Evolutionary conservation across 2,888 invertebrate species (phyloP).

Genomic region (Boloria selene): DNA sequence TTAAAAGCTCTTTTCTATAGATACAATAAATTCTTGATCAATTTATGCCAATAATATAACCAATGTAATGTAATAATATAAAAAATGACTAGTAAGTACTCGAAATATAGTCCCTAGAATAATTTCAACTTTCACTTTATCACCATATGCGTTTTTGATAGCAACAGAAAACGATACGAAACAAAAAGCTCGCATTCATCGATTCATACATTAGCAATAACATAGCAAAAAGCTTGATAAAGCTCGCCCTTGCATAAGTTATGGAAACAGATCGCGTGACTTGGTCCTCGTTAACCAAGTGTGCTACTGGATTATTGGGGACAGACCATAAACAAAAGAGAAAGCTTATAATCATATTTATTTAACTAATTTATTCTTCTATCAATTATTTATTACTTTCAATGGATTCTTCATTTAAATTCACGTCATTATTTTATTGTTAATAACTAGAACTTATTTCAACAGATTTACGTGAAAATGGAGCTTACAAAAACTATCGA

Average conservation of each 20-base stretch:
- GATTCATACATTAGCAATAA: slow-evolving; percentile 14
- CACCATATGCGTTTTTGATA: background rate
- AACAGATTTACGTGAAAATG: too few species aligned
- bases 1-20: too few species aligned
- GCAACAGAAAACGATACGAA: background rate
- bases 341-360: slow-evolving; percentile 28
- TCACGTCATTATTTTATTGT: too few species aligned
- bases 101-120: too few species aligned
- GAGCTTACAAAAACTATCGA: too few species aligned
- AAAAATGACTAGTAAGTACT: too few species aligned
- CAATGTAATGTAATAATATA: too few species aligned
- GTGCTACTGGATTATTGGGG: slow-evolving; percentile 32
- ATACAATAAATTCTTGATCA: too few species aligned
- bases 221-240: slow-evolving; percentile 41
- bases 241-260: slow-evolving; percentile 56
- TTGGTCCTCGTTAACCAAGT: slow-evolving; percentile 44
- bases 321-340: slow-evolving; percentile 26
- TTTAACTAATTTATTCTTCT: slow-evolving; percentile 21
- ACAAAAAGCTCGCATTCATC: slow-evolving; percentile 7
- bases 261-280: slow-evolving; percentile 57
- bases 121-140: background rate
- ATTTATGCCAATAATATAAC: too few species aligned
- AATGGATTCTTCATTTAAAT: too few species aligned
- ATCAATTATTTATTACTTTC: slow-evolving; percentile 11
- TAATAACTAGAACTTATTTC: too few species aligned